phyloP scores from a whole-genome alignment of 2,797 vertebrate species.

The Sebastes variabilis region DNA sequence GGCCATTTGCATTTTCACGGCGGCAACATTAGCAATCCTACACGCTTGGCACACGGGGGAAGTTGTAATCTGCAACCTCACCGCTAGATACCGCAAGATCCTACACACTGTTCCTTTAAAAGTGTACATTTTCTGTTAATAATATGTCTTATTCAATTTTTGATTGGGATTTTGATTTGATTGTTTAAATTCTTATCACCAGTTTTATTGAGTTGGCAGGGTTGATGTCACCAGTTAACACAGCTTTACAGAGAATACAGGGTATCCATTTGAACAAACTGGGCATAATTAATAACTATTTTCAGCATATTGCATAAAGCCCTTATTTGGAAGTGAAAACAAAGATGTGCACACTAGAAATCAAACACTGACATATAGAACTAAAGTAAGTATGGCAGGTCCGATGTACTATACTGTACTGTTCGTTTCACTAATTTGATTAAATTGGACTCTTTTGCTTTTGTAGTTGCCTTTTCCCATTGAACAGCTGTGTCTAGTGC shows the following conservation, averaged over 20 bases:
- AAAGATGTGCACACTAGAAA: neutral
- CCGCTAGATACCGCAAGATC: no score
- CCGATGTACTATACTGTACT: neutral
- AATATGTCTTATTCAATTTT: neutral
- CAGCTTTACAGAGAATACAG: neutral
- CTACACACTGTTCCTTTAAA: neutral
- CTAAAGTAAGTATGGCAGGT: neutral
- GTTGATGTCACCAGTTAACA: neutral
- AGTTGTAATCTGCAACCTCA: no score
- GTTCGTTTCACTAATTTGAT: neutral
- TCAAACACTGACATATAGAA: neutral
- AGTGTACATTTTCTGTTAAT: neutral
- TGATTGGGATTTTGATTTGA: neutral
- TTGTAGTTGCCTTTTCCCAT: neutral
- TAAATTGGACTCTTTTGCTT: neutral
- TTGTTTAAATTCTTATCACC: neutral
- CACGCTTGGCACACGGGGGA: no score
- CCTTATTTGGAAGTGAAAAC: slow-evolving; percentile 3
- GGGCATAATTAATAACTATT: neutral
- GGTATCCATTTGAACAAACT: slow-evolving; percentile 2
- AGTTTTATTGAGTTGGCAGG: neutral
- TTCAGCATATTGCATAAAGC: slow-evolving; percentile 2
- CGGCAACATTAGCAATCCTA: no score
- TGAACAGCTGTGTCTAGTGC: neutral
- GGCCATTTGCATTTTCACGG: no score